Percentiles rank a stretch among this genome's conserved stretches.
Evolutionary conservation across 2,888 invertebrate genomes (phyloP).

Genomic region (Lithophane leautieri): DNA sequence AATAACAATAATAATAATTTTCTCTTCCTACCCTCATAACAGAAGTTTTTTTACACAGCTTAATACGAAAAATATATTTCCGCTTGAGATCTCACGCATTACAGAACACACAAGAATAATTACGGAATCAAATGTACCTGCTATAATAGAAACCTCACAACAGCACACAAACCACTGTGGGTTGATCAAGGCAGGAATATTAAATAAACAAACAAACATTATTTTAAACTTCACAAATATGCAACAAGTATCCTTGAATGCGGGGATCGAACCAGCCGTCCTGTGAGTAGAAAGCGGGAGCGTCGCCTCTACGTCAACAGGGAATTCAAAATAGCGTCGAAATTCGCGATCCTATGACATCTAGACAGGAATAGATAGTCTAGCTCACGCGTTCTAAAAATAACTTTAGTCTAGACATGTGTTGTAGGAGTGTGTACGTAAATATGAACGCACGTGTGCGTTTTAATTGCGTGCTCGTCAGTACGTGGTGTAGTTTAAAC

Average conservation of each 20-base stretch:
- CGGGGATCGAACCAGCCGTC: constrained; percentile 52
- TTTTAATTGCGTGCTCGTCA: not conserved
- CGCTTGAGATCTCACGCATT: constrained; percentile 75
- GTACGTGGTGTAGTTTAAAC: not conserved
- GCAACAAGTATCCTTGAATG: not conserved
- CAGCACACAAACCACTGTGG: constrained; percentile 44
- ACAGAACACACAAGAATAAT: constrained; percentile 75
- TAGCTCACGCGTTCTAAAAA: constrained; percentile 1
- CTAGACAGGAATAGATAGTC: constrained; percentile 12
- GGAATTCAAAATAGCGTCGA: constrained; percentile 11
- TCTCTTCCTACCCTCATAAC: not conserved
- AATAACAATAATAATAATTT: too few relatives aligned
- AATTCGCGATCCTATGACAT: constrained; percentile 4
- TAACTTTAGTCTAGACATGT: not conserved
- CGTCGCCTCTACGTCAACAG: constrained; percentile 37
- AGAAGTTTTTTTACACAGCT: not conserved
- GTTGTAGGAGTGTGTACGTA: not conserved
- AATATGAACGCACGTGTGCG: not conserved
- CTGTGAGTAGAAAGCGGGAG: constrained; percentile 9
- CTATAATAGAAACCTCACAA: constrained; percentile 54
- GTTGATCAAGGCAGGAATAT: constrained; percentile 60
- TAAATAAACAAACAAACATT: constrained; percentile 26
- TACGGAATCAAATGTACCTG: constrained; percentile 79
- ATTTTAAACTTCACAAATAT: constrained; percentile 19
- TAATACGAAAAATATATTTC: constrained; percentile 72